Conservation (phyloP, 2,113 vertebrate species). For the Tupaia tana region DNA sequence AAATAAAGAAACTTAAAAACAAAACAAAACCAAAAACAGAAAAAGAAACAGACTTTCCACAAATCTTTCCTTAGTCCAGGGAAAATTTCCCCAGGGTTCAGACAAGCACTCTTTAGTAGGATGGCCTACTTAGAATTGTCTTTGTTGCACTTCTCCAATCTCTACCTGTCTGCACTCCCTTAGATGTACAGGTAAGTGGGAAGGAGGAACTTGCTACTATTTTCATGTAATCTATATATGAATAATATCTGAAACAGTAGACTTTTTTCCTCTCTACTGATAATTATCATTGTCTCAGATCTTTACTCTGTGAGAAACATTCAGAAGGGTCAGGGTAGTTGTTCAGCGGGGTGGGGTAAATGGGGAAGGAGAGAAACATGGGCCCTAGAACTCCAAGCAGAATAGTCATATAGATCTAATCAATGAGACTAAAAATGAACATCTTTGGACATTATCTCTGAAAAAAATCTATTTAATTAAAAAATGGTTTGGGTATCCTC, state of each 20-base stretch:
- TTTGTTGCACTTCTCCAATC: background rate
- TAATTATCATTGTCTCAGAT: slow-evolving; percentile 56
- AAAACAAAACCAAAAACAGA: too few species aligned
- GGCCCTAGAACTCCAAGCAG: slow-evolving; percentile 1
- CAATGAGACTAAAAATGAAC: background rate
- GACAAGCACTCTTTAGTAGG: background rate
- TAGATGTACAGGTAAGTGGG: background rate
- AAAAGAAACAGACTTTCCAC: background rate
- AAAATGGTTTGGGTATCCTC: background rate
- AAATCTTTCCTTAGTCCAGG: slow-evolving; percentile 25
- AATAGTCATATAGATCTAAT: slow-evolving; percentile 6
- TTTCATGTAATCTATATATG: slow-evolving; percentile 50
- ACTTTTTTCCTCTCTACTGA: slow-evolving; percentile 25
- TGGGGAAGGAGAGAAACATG: background rate
- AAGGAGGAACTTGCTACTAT: slow-evolving; percentile 23
- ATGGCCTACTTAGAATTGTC: slow-evolving; percentile 27
- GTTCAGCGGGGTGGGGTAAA: background rate
- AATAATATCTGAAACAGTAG: slow-evolving; percentile 45
- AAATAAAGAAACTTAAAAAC: too few species aligned
- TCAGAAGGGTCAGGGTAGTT: slow-evolving; percentile 27
- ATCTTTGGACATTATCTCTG: slow-evolving; percentile 30
- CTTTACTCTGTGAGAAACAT: slow-evolving; percentile 56
- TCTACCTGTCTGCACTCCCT: background rate
- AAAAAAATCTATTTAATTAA: slow-evolving; percentile 45
- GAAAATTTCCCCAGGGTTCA: slow-evolving; percentile 53